Evolutionary conservation across 1,140 invertebrate genomes (phyloP).

Genomic region (Bombyx mori): ASM3026992v2 NC_085116.1:8319001-8319500

Average conservation of each 20-base stretch:
- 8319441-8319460: too few species aligned
- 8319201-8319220: slow-evolving; percentile 63
- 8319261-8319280: slow-evolving; percentile 60
- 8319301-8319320: slow-evolving; percentile 57
- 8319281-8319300: slow-evolving; percentile 59
- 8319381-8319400: slow-evolving; percentile 4
- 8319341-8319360: slow-evolving; percentile 52
- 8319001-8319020: not conserved
- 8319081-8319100: slow-evolving; percentile 1
- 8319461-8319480: too few species aligned
- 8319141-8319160: slow-evolving; percentile 26
- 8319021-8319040: too few species aligned
- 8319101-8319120: not conserved
- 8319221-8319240: slow-evolving; percentile 44
- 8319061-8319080: too few species aligned
- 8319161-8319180: slow-evolving; percentile 44
- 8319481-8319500: too few species aligned
- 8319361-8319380: slow-evolving; percentile 20
- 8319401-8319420: too few species aligned
- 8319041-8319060: too few species aligned
- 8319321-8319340: slow-evolving; percentile 63
- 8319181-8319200: slow-evolving; percentile 60
- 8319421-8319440: too few species aligned
- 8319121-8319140: not conserved
- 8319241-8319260: slow-evolving; percentile 43